A percentile compares a stretch with the other conserved stretches of the same genome.
Conservation (phyloP, 2,888 invertebrate genomes). For the Desoria tigrina region DNA sequence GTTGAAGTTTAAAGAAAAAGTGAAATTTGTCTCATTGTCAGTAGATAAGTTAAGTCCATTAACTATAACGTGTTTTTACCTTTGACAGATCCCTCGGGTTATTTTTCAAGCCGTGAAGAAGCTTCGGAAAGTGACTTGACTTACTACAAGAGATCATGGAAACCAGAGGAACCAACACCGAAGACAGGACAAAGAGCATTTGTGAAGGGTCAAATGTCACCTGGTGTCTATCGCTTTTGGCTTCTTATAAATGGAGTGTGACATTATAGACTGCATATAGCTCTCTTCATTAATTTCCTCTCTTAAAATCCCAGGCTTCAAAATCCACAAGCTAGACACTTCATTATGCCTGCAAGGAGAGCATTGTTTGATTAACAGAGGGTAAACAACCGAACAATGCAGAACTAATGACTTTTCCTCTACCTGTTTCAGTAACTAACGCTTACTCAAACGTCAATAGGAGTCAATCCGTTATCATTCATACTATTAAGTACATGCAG, state of each 20-base stretch:
- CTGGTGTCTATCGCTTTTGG: not conserved
- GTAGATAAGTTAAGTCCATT: conserved; percentile 17
- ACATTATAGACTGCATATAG: not conserved
- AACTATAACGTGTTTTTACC: conserved; percentile 15
- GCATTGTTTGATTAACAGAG: no score
- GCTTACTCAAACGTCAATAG: no score
- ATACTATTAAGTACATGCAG: no score
- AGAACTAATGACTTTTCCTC: no score
- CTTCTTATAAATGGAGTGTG: not conserved
- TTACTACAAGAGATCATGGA: not conserved
- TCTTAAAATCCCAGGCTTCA: not conserved
- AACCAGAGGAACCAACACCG: not conserved
- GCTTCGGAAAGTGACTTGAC: no score
- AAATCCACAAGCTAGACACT: no score
- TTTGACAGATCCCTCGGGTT: conserved; percentile 6
- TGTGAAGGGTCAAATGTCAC: conserved; percentile 5
- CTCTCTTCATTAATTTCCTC: conserved; percentile 5
- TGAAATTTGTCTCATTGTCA: conserved; percentile 32
- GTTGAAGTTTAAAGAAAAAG: conserved; percentile 23
- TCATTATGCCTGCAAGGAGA: no score
- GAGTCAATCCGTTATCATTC: no score
- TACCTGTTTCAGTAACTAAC: no score
- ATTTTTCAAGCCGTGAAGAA: conserved; percentile 4
- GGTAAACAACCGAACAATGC: no score
- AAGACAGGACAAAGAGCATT: conserved; percentile 2